Conservation (phyloP, 2,888 invertebrate species). For the Alcis repandata region DNA sequence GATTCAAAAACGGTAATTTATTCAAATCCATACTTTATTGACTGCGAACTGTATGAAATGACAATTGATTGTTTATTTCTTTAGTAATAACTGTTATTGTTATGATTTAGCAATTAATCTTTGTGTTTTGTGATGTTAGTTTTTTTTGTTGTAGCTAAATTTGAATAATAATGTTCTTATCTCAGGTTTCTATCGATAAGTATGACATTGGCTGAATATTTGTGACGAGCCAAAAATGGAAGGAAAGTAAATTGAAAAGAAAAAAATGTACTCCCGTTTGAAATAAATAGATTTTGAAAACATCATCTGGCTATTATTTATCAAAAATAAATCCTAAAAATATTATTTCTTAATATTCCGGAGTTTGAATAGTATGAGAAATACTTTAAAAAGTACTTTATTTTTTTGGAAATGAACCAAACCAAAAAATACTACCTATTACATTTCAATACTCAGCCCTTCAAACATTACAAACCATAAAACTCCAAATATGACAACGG, state of each 20-base stretch:
- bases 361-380: too few relatives aligned
- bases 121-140: constrained; percentile 55
- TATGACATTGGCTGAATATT: background rate
- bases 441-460: constrained; percentile 61
- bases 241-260: too few relatives aligned
- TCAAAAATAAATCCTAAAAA: too few relatives aligned
- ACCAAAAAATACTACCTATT: constrained; percentile 53
- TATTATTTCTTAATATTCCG: too few relatives aligned
- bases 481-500: constrained; percentile 77
- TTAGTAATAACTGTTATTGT: constrained; percentile 63
- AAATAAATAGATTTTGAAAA: too few relatives aligned
- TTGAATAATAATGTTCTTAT: too few relatives aligned
- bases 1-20: constrained; percentile 72
- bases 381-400: too few relatives aligned
- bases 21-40: constrained; percentile 83
- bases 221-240: background rate
- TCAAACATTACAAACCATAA: constrained; percentile 69
- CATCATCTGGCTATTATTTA: too few relatives aligned
- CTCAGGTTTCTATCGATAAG: background rate
- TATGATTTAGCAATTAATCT: constrained; percentile 78
- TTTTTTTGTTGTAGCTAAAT: background rate
- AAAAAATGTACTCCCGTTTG: too few relatives aligned
- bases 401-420: too few relatives aligned
- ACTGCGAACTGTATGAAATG: constrained; percentile 75
- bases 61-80: constrained; percentile 69